Percentiles rank a stretch among this genome's conserved stretches.
These are phyloP conservation scores for Chrysaora quinquecirrha DNA, from an alignment of 30 jellyfish, hydroid and myxozoan genomes.

Conservation along the genomic window DNA sequence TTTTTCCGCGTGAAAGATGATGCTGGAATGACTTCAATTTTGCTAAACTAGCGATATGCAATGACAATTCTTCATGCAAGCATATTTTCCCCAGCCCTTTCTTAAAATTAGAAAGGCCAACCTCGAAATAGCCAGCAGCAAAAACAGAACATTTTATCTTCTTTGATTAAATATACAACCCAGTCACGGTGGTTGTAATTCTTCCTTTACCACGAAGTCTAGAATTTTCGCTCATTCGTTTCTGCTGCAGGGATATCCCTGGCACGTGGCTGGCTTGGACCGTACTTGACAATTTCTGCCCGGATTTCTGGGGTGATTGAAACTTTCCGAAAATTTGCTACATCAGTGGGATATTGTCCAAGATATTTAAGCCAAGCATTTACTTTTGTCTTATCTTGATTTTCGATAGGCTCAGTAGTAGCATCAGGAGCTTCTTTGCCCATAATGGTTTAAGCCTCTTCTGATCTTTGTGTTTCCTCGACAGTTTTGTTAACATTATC, in stretches of 20 bases:
- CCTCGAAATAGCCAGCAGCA: slow-evolving; percentile 38
- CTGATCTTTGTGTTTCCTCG: slow-evolving; percentile 3
- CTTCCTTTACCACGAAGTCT: no score
- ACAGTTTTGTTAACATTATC: background rate
- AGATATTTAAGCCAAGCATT: slow-evolving; percentile 7
- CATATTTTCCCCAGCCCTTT: slow-evolving; percentile 25
- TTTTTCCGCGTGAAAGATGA: slow-evolving; percentile 30
- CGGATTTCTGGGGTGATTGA: slow-evolving; percentile 36
- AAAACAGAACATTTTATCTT: slow-evolving; percentile 23
- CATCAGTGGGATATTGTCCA: slow-evolving; percentile 26
- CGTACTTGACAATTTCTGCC: slow-evolving; percentile 27
- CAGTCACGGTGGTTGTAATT: no score
- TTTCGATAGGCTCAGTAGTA: slow-evolving; percentile 13
- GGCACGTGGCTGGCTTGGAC: slow-evolving; percentile 43
- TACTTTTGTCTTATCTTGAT: slow-evolving; percentile 11
- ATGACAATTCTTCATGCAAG: slow-evolving; percentile 5
- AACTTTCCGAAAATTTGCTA: slow-evolving; percentile 32
- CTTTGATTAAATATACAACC: slow-evolving; percentile 9
- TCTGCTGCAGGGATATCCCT: slow-evolving; percentile 39
- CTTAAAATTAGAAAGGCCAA: slow-evolving; percentile 23
- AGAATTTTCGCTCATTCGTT: no score
- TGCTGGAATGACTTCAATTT: slow-evolving; percentile 34
- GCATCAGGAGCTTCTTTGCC: no score
- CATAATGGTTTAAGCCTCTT: background rate
- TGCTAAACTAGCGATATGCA: slow-evolving; percentile 16